Conservation (phyloP, 2,797 vertebrate species). For the Myripristis jacobus region DNA sequence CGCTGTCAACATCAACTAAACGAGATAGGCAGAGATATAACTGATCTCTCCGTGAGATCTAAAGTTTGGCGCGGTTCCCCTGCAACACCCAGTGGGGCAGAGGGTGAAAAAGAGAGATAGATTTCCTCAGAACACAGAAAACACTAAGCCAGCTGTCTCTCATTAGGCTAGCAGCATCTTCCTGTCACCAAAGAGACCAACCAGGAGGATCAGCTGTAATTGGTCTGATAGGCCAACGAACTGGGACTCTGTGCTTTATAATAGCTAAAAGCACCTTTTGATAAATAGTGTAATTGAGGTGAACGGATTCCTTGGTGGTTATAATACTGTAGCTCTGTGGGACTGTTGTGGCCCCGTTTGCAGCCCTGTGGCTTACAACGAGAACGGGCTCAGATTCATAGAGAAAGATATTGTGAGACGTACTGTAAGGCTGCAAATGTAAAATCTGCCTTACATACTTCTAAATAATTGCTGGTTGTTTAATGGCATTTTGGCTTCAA, state of each 20-base stretch:
- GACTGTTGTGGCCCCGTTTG: constrained; percentile 34
- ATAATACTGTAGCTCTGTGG: constrained; percentile 35
- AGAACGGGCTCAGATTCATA: constrained; percentile 38
- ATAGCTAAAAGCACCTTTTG: constrained; percentile 82
- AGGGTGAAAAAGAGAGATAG: constrained; percentile 61
- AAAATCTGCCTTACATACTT: constrained; percentile 32
- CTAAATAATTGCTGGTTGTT: constrained; percentile 20
- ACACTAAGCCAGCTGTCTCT: constrained; percentile 83
- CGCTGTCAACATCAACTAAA: constrained; percentile 63
- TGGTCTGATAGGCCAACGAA: constrained; percentile 80
- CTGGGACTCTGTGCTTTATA: constrained; percentile 76
- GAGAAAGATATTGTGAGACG: constrained; percentile 27
- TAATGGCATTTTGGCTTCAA: constrained; percentile 31
- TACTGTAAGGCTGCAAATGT: neutral
- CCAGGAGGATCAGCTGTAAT: constrained; percentile 85
- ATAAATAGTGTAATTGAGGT: constrained; percentile 78
- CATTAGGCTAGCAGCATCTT: constrained; percentile 85
- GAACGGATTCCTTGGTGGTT: constrained; percentile 64
- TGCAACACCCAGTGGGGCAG: constrained; percentile 71
- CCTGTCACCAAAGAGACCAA: constrained; percentile 84
- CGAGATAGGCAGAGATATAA: constrained; percentile 66
- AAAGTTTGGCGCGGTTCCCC: constrained; percentile 75
- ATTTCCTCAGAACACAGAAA: constrained; percentile 65
- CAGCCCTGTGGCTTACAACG: constrained; percentile 28
- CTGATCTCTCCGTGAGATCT: constrained; percentile 78